A percentile compares a stretch with the other conserved stretches of the same genome.
Conservation (phyloP, 2,888 invertebrate species). For the Nomada ruficornis region DNA sequence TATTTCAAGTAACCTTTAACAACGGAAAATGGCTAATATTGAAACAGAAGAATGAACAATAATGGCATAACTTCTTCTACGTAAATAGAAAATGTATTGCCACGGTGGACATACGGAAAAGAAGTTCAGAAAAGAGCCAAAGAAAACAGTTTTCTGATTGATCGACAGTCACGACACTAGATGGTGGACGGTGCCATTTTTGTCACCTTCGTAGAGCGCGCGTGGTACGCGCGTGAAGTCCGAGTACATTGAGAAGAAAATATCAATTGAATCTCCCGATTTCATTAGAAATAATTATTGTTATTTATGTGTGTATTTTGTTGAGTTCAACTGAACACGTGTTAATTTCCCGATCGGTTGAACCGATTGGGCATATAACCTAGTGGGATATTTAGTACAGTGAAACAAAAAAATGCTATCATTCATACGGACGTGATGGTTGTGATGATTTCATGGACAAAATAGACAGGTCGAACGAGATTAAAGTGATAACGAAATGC, state of each 20-base stretch:
- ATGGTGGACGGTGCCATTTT: slow-evolving; percentile 70
- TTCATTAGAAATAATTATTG: slow-evolving; percentile 3
- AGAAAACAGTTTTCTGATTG: slow-evolving; percentile 36
- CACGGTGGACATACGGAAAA: not conserved
- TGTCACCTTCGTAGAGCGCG: slow-evolving; percentile 53
- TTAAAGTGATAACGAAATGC: slow-evolving; percentile 18
- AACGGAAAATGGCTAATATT: slow-evolving; percentile 7
- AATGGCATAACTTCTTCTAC: not conserved
- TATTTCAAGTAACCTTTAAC: slow-evolving; percentile 53
- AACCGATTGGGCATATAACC: slow-evolving; percentile 44
- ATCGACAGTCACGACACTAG: slow-evolving; percentile 45
- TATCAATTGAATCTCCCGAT: slow-evolving; percentile 24
- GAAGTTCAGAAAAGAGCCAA: not conserved
- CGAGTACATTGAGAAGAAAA: slow-evolving; percentile 6
- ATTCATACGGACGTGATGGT: slow-evolving; percentile 41
- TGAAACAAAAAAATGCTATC: slow-evolving; percentile 50
- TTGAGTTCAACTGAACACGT: not conserved
- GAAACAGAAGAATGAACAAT: slow-evolving; percentile 1
- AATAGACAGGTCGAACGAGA: not conserved
- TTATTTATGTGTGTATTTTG: slow-evolving; percentile 3
- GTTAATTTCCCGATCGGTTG: slow-evolving; percentile 16
- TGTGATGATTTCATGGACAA: slow-evolving; percentile 9
- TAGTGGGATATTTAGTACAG: slow-evolving; percentile 24
- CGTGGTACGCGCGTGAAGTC: slow-evolving; percentile 56
- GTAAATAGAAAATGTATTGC: not conserved